Evolutionary conservation across 2,888 invertebrate species (phyloP).

Genomic region (Malthinus seriepunctatus): DNA sequence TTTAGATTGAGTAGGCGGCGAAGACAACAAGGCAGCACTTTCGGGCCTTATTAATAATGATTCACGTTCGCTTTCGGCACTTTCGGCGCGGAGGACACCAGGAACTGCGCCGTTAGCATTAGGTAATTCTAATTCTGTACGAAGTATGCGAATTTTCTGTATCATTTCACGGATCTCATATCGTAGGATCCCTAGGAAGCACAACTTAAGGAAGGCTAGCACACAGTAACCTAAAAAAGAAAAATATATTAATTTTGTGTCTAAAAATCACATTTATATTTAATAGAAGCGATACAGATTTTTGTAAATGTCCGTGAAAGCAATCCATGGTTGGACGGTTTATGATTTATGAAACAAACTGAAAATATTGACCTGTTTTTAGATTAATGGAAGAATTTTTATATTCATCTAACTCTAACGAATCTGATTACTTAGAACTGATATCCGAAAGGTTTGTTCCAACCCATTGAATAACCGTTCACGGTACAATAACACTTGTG

Average conservation of each 20-base stretch:
- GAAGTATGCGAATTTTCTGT: slow-evolving; percentile 82
- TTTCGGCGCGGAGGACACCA: slow-evolving; percentile 51
- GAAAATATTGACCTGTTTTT: too few relatives aligned
- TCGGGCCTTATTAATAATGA: slow-evolving; percentile 61
- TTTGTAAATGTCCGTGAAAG: too few relatives aligned
- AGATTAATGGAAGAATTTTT: too few relatives aligned
- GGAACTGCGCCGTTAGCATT: slow-evolving; percentile 65
- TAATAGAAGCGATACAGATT: too few relatives aligned
- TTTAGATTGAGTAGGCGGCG: slow-evolving; percentile 53
- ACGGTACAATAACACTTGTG: too few relatives aligned
- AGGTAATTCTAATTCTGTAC: slow-evolving; percentile 64
- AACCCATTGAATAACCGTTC: too few relatives aligned
- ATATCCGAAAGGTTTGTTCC: too few relatives aligned
- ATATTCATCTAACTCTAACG: too few relatives aligned
- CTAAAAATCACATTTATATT: background rate
- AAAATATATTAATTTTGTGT: background rate
- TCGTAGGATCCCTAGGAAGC: slow-evolving; percentile 84
- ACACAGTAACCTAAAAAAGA: slow-evolving; percentile 74
- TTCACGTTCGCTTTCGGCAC: slow-evolving; percentile 62
- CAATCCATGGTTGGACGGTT: too few relatives aligned
- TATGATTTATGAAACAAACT: too few relatives aligned
- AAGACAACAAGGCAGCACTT: slow-evolving; percentile 54
- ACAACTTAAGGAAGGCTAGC: slow-evolving; percentile 84
- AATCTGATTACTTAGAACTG: too few relatives aligned
- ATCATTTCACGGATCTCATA: slow-evolving; percentile 92